Evolutionary conservation across 2,888 invertebrate species (phyloP).

Genomic region (Gerris lacustris): DNA sequence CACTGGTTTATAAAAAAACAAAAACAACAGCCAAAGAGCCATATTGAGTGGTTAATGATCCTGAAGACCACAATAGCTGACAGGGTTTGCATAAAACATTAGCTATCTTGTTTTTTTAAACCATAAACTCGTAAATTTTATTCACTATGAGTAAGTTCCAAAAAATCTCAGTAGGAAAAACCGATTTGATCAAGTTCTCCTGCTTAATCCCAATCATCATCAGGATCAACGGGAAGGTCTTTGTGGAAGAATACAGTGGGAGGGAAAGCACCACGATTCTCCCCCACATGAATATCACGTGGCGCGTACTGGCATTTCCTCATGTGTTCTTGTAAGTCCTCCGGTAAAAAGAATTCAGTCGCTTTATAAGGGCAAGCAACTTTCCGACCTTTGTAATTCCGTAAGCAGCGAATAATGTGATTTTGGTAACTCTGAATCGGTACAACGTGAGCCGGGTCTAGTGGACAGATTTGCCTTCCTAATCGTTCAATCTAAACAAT

Average conservation of each 20-base stretch:
- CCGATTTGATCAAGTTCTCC: no score
- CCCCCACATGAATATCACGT: neutral
- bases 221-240: neutral
- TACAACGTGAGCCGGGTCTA: neutral
- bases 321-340: neutral
- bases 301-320: neutral
- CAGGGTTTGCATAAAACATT: no score
- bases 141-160: no score
- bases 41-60: no score
- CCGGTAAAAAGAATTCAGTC: neutral
- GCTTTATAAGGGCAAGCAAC: neutral
- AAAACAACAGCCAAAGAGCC: no score
- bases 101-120: no score
- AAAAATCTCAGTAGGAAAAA: no score
- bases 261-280: neutral
- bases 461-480: neutral
- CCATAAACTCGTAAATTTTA: no score
- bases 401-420: neutral
- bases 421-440: neutral
- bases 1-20: no score
- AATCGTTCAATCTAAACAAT: neutral
- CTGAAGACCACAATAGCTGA: no score
- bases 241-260: neutral
- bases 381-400: neutral
- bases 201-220: constrained; percentile 1